Conservation (phyloP, 2,888 invertebrate species). For the Pachydiplax longipennis region DNA sequence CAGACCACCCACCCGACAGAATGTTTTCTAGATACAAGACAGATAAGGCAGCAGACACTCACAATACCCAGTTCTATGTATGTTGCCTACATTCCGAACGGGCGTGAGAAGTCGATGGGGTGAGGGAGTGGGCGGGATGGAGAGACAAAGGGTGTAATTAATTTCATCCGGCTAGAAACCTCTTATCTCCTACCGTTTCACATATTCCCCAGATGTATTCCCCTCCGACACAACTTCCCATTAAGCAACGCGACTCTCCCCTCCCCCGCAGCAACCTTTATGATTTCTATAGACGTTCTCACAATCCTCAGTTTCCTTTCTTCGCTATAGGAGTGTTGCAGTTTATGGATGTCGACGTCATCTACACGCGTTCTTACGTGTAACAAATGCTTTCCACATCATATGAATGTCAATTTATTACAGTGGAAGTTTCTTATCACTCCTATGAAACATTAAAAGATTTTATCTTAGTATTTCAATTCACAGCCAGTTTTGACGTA, state of each 20-base stretch:
- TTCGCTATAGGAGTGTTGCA: not conserved
- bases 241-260: not conserved
- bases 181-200: constrained; percentile 22
- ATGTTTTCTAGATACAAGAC: not conserved
- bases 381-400: no score
- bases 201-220: not conserved
- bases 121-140: not conserved
- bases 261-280: not conserved
- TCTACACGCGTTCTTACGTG: no score
- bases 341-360: no score
- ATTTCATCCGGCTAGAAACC: constrained; percentile 28
- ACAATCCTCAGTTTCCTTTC: not conserved
- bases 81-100: not conserved
- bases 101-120: not conserved
- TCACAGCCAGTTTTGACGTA: no score
- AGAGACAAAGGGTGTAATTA: constrained; percentile 38
- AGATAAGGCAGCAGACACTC: constrained; percentile 8
- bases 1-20: not conserved
- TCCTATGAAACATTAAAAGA: no score
- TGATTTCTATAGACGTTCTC: not conserved
- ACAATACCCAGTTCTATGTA: not conserved
- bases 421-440: no score
- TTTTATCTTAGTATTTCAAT: no score
- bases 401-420: no score
- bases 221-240: not conserved